Percentiles rank a stretch among this genome's conserved stretches.
Evolutionary conservation across 2,113 vertebrate genomes (phyloP).

Genomic region (Trogon melanurus): DNA sequence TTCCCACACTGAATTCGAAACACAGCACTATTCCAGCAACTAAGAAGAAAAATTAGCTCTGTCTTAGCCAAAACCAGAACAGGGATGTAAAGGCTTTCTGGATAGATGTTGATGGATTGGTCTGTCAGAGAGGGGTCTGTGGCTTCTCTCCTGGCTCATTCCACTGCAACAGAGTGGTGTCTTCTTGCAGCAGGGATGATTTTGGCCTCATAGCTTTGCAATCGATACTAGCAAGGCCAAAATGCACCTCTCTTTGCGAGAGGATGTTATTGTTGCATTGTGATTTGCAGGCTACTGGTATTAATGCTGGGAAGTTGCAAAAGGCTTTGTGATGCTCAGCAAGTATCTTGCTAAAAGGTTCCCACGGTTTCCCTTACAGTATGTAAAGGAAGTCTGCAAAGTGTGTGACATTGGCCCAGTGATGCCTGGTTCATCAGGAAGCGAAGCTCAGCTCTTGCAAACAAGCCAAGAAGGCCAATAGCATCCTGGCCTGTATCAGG

Average conservation of each 20-base stretch:
- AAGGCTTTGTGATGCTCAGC: background rate
- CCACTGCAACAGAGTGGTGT: background rate
- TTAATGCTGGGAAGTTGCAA: background rate
- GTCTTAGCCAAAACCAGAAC: too few species aligned
- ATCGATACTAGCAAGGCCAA: background rate
- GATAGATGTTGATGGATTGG: background rate
- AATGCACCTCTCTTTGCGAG: background rate
- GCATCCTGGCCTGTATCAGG: too few species aligned
- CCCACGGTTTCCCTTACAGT: background rate
- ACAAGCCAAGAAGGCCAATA: background rate
- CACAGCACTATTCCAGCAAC: background rate
- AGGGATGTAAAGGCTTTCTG: background rate
- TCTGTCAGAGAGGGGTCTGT: background rate
- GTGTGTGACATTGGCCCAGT: background rate
- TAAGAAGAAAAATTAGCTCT: background rate
- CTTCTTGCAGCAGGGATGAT: background rate
- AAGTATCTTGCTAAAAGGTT: background rate
- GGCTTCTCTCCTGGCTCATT: background rate
- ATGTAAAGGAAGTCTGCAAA: background rate
- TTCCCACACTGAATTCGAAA: background rate
- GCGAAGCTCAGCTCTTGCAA: background rate
- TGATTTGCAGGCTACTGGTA: background rate
- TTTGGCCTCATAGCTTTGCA: background rate
- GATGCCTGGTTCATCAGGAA: background rate
- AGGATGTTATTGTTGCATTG: background rate